Conservation (phyloP, 2,888 invertebrate species). For the Yponomeuta malinellus region DNA sequence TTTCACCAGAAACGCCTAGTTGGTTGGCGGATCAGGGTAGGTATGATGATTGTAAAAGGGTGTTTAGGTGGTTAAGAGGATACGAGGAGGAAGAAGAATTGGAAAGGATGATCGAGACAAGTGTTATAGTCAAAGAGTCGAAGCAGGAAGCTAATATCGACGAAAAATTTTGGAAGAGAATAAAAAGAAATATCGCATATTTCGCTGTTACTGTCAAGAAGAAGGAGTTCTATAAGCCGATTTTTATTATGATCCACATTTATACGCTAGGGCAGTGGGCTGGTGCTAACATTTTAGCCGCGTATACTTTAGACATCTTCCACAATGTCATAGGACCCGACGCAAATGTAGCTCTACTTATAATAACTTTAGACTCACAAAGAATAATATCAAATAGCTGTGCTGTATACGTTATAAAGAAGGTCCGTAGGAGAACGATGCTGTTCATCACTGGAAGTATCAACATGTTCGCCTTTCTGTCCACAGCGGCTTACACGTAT, state of each 20-base stretch:
- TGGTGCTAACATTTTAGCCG: constrained; percentile 41
- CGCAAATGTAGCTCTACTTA: constrained; percentile 36
- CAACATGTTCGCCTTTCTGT: constrained; percentile 39
- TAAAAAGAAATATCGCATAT: constrained; percentile 32
- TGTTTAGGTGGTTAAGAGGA: constrained; percentile 76
- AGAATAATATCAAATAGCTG: constrained; percentile 45
- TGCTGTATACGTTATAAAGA: constrained; percentile 53
- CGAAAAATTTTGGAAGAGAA: constrained; percentile 29
- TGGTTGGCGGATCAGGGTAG: constrained; percentile 76
- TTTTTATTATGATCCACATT: constrained; percentile 47
- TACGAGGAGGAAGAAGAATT: constrained; percentile 49
- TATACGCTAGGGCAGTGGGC: constrained; percentile 44
- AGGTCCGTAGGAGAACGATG: constrained; percentile 50
- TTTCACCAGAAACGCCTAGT: constrained; percentile 77
- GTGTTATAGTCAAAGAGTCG: constrained; percentile 36
- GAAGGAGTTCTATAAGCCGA: constrained; percentile 48
- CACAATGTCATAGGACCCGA: constrained; percentile 41
- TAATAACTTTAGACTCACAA: constrained; percentile 50
- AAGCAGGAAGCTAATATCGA: constrained; percentile 31
- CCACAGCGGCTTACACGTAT: constrained; percentile 42
- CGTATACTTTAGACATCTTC: constrained; percentile 47
- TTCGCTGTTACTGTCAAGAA: constrained; percentile 35
- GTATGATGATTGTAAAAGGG: constrained; percentile 65
- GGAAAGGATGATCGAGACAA: constrained; percentile 44
- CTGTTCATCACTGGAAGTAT: constrained; percentile 39